Evolutionary conservation across 2,797 vertebrate species (phyloP).

Genomic region (Pipistrellus pipistrellus): DNA sequence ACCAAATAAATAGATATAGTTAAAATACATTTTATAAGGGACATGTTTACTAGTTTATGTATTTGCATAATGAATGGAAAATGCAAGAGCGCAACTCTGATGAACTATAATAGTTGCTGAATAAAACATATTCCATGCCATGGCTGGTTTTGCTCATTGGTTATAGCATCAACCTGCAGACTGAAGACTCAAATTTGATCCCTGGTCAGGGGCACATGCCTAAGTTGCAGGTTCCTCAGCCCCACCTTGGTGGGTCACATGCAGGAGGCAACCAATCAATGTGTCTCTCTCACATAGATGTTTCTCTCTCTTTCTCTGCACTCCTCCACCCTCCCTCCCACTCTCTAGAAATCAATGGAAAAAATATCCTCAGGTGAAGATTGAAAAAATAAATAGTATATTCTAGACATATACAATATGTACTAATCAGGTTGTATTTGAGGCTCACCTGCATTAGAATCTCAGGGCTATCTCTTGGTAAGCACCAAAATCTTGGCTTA

Average conservation of each 20-base stretch:
- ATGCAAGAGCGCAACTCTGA: neutral
- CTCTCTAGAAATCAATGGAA: no score
- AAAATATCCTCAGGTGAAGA: no score
- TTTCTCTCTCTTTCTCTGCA: no score
- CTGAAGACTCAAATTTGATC: no score
- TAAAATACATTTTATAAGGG: neutral
- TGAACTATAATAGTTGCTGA: neutral
- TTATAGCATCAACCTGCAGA: no score
- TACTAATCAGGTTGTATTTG: neutral
- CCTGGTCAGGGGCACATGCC: no score
- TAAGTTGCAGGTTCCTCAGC: no score
- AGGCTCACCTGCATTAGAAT: neutral
- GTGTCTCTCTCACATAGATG: no score
- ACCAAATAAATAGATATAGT: neutral
- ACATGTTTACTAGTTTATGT: neutral
- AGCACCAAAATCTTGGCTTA: conserved; percentile 11
- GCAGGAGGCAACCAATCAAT: no score
- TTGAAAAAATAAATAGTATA: neutral
- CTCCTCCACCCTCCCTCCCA: no score
- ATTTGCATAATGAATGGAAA: neutral
- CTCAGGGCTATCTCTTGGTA: neutral
- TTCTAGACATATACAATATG: neutral
- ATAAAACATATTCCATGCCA: neutral
- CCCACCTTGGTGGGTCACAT: no score
- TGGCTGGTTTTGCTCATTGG: no score